These are phyloP conservation scores for Listrodromus nycthemerus DNA, from an alignment of 2,888 invertebrate genomes.

Conservation along the genomic window DNA sequence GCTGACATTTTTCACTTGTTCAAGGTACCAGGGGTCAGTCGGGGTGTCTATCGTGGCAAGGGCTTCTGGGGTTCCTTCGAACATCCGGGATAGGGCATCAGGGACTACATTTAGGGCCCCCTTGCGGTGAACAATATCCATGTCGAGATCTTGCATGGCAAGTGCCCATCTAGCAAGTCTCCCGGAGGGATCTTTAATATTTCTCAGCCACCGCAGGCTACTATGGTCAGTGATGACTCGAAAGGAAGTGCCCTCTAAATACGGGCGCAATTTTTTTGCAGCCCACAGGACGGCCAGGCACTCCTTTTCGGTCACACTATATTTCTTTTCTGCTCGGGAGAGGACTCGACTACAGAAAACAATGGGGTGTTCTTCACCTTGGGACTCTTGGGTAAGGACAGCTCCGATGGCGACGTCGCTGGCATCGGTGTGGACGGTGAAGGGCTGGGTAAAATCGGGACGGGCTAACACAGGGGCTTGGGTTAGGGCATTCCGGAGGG, in stretches of 20 bases:
- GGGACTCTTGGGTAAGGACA: not conserved
- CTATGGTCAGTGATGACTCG: slow-evolving; percentile 67
- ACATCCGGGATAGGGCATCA: slow-evolving; percentile 54
- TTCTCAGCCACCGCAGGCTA: not conserved
- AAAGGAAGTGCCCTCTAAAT: slow-evolving; percentile 68
- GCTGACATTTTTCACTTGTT: no score
- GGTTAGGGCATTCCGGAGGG: not conserved
- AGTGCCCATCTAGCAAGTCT: not conserved
- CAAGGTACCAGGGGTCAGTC: no score
- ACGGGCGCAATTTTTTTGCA: slow-evolving; percentile 54
- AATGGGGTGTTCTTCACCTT: no score
- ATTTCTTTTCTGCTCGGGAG: slow-evolving; percentile 58
- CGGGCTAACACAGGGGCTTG: not conserved
- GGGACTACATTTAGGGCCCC: slow-evolving; percentile 61
- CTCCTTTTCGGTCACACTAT: slow-evolving; percentile 61
- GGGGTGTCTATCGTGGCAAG: no score
- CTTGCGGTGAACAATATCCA: slow-evolving; percentile 60
- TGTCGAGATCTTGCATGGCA: slow-evolving; percentile 31
- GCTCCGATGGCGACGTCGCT: not conserved
- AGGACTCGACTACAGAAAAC: slow-evolving; percentile 65
- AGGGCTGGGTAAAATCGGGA: not conserved
- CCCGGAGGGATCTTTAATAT: not conserved
- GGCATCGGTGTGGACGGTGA: not conserved
- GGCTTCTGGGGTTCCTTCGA: not conserved
- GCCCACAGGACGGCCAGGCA: no score